phyloP scores from a whole-genome alignment of 2,888 invertebrate genomes.

The Tenodera sinensis region DNA sequence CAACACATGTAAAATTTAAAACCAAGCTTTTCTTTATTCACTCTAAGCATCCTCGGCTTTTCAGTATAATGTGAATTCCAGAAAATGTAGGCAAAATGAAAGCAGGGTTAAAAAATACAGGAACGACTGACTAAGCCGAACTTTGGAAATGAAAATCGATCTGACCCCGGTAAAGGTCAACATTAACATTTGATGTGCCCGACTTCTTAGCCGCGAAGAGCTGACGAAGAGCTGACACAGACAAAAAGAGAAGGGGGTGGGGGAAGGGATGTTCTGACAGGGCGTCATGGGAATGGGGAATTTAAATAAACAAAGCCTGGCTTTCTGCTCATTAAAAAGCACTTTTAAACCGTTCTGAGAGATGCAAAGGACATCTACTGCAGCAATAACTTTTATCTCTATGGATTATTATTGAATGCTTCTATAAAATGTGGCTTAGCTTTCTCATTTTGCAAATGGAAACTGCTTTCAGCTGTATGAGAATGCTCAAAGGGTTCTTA shows the following conservation, averaged over 20 bases:
- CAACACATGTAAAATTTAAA: no score
- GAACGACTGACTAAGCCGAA: not conserved
- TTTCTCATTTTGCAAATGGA: not conserved
- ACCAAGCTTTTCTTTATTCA: no score
- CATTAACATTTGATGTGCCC: slow-evolving; percentile 7
- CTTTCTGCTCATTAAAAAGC: not conserved
- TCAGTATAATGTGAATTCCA: not conserved
- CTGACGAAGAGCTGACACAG: not conserved
- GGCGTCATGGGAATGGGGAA: not conserved
- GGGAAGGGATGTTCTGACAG: no score
- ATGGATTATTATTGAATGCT: not conserved
- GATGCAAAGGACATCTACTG: no score
- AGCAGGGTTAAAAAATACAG: not conserved
- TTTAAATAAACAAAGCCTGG: not conserved
- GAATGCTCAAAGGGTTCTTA: no score
- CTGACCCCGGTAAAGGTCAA: not conserved
- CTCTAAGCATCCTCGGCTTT: no score
- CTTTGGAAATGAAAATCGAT: slow-evolving; percentile 3
- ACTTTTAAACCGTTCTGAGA: not conserved
- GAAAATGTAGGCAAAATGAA: not conserved
- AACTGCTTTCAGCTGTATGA: no score
- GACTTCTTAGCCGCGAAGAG: not conserved
- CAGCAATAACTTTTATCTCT: no score
- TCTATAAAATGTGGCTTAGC: not conserved
- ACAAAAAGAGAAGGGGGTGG: not conserved